Base-by-base conservation (phyloP, 1,140 invertebrate genomes). In the Drosophila rufa region DNA sequence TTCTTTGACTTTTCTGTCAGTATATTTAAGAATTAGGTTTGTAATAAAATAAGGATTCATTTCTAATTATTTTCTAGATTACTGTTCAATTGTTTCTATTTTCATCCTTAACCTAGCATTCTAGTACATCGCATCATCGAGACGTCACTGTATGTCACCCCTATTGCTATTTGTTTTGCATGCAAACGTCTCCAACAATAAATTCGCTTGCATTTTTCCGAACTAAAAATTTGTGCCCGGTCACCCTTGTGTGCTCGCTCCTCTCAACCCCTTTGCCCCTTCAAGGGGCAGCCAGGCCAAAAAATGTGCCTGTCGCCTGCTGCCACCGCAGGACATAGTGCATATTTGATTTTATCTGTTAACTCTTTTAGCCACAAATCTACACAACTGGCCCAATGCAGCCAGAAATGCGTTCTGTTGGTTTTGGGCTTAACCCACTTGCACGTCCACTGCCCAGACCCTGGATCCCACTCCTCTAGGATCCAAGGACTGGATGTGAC, bases 341-440 rank as follows among this genome's bases (percentile, higher is more conserved):
- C 83, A 87, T 87, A 87, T 84, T 89, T 87, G 83, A 87, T 87
- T 87, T 89, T 84, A 87, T 87, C 83, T 89, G 83, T 89, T 89
- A 87, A 87, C 83, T 87, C 84, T 87, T 89, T 87, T 87, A 87
- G 83, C 83, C 83, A 84, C 83, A 87, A 87, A 89, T 87, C 83
- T 83, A 80, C 83, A 85, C 79, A 85, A 79, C 82, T 86, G 80
- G 43, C 82, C 84, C 50, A 55, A 86, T 75, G 82, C 61, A 64
- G 55, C 45, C 75, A 53, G 51, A 78, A 78, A 68, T 69, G 74
- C 75, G 74, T 78, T 79, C 47, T 48, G 71, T 66, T 76, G 79
- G 74, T 71, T 75, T 59, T 64, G 51, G 58, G 38, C 50, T 60
- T 51, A 22, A 33, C 45, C 57, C 57, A 33, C n/a, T 57, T 57